phyloP scores from a whole-genome alignment of 2,888 invertebrate genomes.

The Stenolophus ochropezus region DNA sequence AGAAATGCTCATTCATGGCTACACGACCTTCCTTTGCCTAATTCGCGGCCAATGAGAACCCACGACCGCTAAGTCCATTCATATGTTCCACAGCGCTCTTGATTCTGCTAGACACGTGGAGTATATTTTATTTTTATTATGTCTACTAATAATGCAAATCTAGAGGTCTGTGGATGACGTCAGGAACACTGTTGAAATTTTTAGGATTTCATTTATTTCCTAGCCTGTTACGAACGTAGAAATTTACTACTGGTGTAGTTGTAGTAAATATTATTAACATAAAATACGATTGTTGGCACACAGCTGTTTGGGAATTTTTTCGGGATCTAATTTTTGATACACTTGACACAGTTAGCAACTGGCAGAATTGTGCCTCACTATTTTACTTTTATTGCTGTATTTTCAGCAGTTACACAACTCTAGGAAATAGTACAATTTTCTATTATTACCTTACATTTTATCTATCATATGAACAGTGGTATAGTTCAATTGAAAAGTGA shows the following conservation, averaged over 20 bases:
- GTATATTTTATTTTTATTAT: constrained; percentile 14
- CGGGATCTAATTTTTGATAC: no score
- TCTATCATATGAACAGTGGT: no score
- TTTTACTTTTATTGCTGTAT: no score
- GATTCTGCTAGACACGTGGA: constrained; percentile 9
- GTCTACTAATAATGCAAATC: not conserved
- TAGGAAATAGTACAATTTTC: no score
- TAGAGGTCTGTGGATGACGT: not conserved
- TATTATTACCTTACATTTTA: no score
- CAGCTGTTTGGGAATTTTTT: not conserved
- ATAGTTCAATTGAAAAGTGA: no score
- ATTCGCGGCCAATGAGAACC: constrained; percentile 9
- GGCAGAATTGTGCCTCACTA: no score
- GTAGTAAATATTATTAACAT: no score
- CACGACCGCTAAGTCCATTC: constrained; percentile 4
- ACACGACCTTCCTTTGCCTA: constrained; percentile 7
- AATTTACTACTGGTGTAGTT: not conserved
- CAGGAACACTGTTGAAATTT: not conserved
- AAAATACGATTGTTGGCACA: no score
- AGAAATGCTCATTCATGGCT: constrained; percentile 16
- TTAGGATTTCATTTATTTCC: not conserved
- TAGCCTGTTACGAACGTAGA: not conserved
- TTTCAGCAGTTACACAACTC: no score
- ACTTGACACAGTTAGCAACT: no score
- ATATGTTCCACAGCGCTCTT: not conserved